These are phyloP conservation scores for Pollachius pollachius DNA, from an alignment of 2,113 vertebrate genomes.

Conservation along the genomic window DNA sequence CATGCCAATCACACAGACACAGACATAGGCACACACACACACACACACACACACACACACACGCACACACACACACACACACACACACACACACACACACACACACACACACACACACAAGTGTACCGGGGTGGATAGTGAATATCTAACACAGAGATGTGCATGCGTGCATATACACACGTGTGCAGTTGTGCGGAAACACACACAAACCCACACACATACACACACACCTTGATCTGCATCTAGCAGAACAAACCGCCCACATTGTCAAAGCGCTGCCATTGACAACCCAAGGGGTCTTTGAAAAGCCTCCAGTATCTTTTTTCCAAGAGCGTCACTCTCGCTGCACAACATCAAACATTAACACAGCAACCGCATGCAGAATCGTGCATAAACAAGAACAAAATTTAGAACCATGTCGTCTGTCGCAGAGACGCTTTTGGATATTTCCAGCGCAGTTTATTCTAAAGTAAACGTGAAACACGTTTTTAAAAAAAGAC, in stretches of 20 bases:
- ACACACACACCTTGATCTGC: slow-evolving; percentile 48
- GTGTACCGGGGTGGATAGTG: background rate
- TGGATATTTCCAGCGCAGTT: background rate
- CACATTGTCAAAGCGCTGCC: slow-evolving; percentile 40
- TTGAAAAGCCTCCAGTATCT: slow-evolving; percentile 50
- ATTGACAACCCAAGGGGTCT: slow-evolving; percentile 50
- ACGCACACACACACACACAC: background rate
- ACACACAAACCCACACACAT: slow-evolving; percentile 21
- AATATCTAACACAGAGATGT: no score
- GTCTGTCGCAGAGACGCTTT: slow-evolving; percentile 12
- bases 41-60: slow-evolving; percentile 6
- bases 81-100: slow-evolving; percentile 9
- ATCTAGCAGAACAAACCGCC: slow-evolving; percentile 42
- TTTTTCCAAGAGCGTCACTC: slow-evolving; percentile 24
- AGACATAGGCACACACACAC: slow-evolving; percentile 11
- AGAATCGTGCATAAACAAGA: slow-evolving; percentile 12
- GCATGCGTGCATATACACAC: no score
- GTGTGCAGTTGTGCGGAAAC: background rate
- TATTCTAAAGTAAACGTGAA: slow-evolving; percentile 29
- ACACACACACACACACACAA: background rate
- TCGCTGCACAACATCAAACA: slow-evolving; percentile 44
- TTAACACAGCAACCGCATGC: slow-evolving; percentile 27
- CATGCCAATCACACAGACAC: no score
- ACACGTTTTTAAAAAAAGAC: slow-evolving; percentile 24
- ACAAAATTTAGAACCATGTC: slow-evolving; percentile 9